These are phyloP conservation scores for Myathropa florea DNA, from an alignment of 2,888 invertebrate species.

Conservation along the genomic window DNA sequence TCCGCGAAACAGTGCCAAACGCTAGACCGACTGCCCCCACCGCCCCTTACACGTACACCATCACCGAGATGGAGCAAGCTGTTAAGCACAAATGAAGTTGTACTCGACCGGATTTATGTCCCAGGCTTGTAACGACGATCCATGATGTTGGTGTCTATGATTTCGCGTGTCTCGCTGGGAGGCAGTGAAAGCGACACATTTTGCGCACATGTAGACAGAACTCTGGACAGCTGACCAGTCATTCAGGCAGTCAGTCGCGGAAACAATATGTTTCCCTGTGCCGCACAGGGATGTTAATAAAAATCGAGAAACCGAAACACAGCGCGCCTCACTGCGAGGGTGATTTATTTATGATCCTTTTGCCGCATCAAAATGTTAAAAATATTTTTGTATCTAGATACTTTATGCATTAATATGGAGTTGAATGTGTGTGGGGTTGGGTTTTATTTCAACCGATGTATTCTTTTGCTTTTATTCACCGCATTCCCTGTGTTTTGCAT, in stretches of 20 bases:
- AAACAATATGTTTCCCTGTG: not conserved
- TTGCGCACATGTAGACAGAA: not conserved
- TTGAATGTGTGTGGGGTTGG: not conserved
- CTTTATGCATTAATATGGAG: constrained; percentile 3
- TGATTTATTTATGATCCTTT: constrained; percentile 58
- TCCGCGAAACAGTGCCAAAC: not conserved
- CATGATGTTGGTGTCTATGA: not conserved
- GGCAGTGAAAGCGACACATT: not conserved
- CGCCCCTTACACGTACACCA: no score
- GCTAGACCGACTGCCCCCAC: no score
- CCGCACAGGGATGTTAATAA: not conserved
- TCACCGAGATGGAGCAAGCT: not conserved
- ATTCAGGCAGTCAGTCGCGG: not conserved
- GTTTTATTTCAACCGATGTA: not conserved
- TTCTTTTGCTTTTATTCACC: not conserved
- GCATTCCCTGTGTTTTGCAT: not conserved
- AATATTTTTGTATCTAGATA: constrained; percentile 23
- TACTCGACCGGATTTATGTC: constrained; percentile 5
- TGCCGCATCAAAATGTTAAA: constrained; percentile 26
- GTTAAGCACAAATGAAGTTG: constrained; percentile 22
- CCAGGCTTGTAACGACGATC: not conserved
- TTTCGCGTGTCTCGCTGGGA: not conserved
- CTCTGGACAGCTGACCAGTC: not conserved
- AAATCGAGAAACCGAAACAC: not conserved
- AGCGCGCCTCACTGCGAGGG: not conserved